Base-by-base conservation (phyloP, 2,888 invertebrate genomes). In the Noctua janthina region DNA sequence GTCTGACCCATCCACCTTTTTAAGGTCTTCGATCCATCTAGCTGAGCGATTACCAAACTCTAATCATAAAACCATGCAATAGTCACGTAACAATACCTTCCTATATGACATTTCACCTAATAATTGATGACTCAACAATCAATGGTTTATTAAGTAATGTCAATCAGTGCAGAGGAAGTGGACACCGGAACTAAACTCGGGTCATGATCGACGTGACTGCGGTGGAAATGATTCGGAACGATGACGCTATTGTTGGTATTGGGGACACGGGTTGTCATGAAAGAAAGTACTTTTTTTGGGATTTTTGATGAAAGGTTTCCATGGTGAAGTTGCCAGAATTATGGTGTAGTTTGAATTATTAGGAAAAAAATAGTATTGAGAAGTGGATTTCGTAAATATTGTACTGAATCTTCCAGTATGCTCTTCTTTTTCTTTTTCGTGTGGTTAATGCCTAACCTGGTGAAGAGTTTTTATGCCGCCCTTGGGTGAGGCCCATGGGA, bases 141-240 rank as follows among this genome's bases (percentile, higher is more conserved):
- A 77, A 81, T 87, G 62, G 56, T 78, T n/a, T 76, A 79, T 87
- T 84, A 74, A 76, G 59, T 78, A 81, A 88, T 78, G 76, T 72
- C 81, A 83, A 80, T 87, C 74, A 68, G 43, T 73, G 49, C 15
- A 51, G 78, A 85, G 89, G 85, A 85, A 90, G 78, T 80, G 81
- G 64, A 78, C 79, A 75, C 90, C 90, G 90, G 88, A 90, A 90
- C 88, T 71, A 76, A 87, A 79, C 77, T 71, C 35, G 43, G 83
- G 72, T 78, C 84, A 82, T 85, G 84, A 83, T 79, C 64, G 56
- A 85, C 83, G 85, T 87, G 88, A 87, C 84, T 85, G 70, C 20
- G 49, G 64, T 78, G 66, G 72, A 23, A 84, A 87, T 87, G 73
- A 76, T 51, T 75, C 69, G 51, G 75, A 76, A 75, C 82, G 70